phyloP scores from a whole-genome alignment of 2,113 vertebrate genomes.

The Ellobius talpinus region DNA sequence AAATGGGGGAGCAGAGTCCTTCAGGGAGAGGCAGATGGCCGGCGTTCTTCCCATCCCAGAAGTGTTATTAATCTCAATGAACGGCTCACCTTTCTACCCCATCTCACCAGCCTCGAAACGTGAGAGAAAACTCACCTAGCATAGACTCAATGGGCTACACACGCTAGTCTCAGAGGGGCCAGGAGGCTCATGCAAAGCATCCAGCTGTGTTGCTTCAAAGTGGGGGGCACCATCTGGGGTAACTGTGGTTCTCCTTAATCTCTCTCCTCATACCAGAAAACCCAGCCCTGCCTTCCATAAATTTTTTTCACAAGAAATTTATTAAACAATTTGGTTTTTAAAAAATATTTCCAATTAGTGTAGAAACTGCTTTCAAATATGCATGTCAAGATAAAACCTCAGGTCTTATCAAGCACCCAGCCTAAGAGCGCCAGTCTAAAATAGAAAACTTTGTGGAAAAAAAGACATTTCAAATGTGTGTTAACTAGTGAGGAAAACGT shows the following conservation, averaged over 20 bases:
- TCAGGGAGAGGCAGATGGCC: slow-evolving; percentile 33
- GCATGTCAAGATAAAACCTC: neutral
- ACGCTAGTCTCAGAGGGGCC: neutral
- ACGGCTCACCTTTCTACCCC: slow-evolving; percentile 23
- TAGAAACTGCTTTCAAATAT: slow-evolving; percentile 46
- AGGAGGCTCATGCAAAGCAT: neutral
- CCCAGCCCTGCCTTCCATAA: neutral
- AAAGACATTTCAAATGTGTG: neutral
- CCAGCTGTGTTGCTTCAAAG: neutral
- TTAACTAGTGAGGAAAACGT: slow-evolving; percentile 18
- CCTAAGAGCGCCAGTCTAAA: neutral
- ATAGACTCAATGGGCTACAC: neutral
- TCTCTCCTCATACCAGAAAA: neutral
- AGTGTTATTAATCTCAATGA: slow-evolving; percentile 51
- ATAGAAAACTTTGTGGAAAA: neutral
- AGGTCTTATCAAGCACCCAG: neutral
- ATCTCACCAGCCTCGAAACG: neutral
- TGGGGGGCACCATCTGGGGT: neutral
- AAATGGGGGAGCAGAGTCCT: slow-evolving; percentile 8
- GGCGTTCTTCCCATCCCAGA: neutral
- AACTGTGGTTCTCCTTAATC: neutral
- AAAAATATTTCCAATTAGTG: slow-evolving; percentile 42
- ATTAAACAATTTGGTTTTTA: slow-evolving; percentile 5
- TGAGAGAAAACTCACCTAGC: neutral
- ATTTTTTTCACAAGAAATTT: neutral